Percentiles rank a stretch among this genome's conserved stretches.
These are phyloP conservation scores for Elgonia sp. DNA, from an alignment of 2,888 invertebrate genomes.

Conservation along the genomic window DNA sequence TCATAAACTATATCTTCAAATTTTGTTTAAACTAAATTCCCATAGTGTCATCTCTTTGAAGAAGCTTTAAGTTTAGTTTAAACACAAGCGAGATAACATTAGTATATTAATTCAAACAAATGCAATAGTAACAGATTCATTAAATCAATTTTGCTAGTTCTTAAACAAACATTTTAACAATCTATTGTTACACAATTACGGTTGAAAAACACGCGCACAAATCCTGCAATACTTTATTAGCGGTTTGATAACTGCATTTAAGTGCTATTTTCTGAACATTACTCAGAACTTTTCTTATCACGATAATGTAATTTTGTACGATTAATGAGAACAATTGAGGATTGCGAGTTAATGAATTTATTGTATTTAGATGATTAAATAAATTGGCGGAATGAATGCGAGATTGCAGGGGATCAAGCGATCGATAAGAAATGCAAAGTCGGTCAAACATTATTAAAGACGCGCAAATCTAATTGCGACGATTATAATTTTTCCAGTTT, in stretches of 20 bases:
- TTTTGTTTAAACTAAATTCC: neutral
- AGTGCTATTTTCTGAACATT: slow-evolving; percentile 23
- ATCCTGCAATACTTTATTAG: slow-evolving; percentile 11
- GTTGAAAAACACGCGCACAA: slow-evolving; percentile 3
- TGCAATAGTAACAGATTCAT: slow-evolving; percentile 38
- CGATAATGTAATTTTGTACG: slow-evolving; percentile 10
- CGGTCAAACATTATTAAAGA: neutral
- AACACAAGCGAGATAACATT: slow-evolving; percentile 12
- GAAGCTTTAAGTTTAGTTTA: slow-evolving; percentile 2
- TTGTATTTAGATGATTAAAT: slow-evolving; percentile 21
- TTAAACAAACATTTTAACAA: slow-evolving; percentile 25
- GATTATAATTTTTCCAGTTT: neutral
- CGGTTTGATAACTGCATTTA: slow-evolving; percentile 35
- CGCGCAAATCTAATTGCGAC: neutral
- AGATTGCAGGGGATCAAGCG: neutral
- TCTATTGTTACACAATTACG: slow-evolving; percentile 17
- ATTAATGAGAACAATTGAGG: slow-evolving; percentile 9
- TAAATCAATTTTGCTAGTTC: neutral
- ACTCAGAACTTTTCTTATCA: slow-evolving; percentile 44
- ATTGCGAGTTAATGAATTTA: slow-evolving; percentile 16
- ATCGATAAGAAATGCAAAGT: slow-evolving; percentile 6
- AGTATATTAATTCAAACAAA: slow-evolving; percentile 2
- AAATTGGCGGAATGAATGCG: slow-evolving; percentile 16
- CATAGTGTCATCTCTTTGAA: slow-evolving; percentile 2
- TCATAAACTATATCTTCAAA: too few relatives aligned